Base-by-base conservation (phyloP, 30 jellyfish, hydroid and myxozoan species). In the Clytia hemisphaerica region DNA sequence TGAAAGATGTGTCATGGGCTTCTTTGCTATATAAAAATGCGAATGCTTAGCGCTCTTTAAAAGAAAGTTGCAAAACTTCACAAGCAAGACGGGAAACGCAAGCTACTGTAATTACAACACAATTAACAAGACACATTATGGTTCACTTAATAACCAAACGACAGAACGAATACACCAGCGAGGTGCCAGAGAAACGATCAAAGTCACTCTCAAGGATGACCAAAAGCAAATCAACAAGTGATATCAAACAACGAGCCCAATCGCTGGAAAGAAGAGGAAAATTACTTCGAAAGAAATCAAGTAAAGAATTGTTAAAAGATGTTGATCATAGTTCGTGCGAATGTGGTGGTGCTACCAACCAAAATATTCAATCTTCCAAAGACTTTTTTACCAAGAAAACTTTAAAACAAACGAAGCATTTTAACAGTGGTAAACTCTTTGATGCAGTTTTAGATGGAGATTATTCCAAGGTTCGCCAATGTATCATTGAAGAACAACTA, bases 401-500 rank as follows among this genome's bases (percentile, higher is more conserved):
- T 65, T 68, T n/a, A n/a, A n/a, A 65, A 44, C 40, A 4, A 65
- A 34, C 42, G 37, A 2, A 3, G 40, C 19, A n/a, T 0, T 36
- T 25, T 19, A 65, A 65, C 37, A 65, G 32, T 7, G 12, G 67
- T 6, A 26, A 37, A 65, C 40, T 65, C 9, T 65, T 65, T 44
- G 78, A 65, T 48, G 78, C 78, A 5, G 61, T 65, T 36, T 65
- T 32, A 32, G 71, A 65, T 25, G 61, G 44, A 18, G 78, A 65
- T 44, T 65, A 37, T 48, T 28, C 22, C 6, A 16, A 22, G 44
- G 34, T 68, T 16, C 15, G 78, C 6, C 37, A 48, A 25, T 28
- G 37, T 19, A 65, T 65, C 21, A 31, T 22, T 27, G 66, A 25
- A 27, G 78, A 65, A 2, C 49, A 37, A 65, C 32, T 65, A 26